A percentile compares a stretch with the other conserved stretches of the same genome.
Evolutionary conservation across 2,797 vertebrate genomes (phyloP).

Genomic region (Etheostoma nigrum): DNA sequence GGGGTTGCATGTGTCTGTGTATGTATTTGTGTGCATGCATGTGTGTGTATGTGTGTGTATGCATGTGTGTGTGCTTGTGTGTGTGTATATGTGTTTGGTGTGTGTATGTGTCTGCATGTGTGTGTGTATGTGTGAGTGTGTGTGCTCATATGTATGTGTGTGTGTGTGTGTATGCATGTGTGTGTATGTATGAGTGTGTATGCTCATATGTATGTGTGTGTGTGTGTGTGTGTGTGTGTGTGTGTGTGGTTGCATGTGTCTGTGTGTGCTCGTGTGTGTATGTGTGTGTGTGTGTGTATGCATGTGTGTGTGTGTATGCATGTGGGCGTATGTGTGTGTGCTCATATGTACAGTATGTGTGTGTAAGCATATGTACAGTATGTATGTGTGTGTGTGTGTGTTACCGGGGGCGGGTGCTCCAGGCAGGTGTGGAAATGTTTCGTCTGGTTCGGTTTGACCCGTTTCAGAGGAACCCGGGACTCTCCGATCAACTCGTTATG

Average conservation of each 20-base stretch:
- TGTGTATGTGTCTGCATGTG: neutral
- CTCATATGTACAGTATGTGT: neutral
- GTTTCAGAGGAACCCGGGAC: slow-evolving; percentile 88
- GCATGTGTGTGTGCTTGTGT: neutral
- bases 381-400: neutral
- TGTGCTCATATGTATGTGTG: too few relatives aligned
- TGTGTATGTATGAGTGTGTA: too few relatives aligned
- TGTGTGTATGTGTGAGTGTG: too few relatives aligned
- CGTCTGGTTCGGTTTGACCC: slow-evolving; percentile 87
- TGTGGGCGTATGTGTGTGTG: too few relatives aligned
- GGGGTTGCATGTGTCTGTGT: too few relatives aligned
- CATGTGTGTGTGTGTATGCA: too few relatives aligned
- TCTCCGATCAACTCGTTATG: slow-evolving; percentile 93
- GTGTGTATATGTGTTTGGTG: neutral
- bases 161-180: too few relatives aligned
- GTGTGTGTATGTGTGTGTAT: too few relatives aligned
- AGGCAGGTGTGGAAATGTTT: slow-evolving; percentile 91
- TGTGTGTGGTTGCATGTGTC: neutral
- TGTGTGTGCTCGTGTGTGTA: too few relatives aligned
- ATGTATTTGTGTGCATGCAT: too few relatives aligned
- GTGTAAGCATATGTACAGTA: neutral
- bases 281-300: too few relatives aligned
- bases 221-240: neutral
- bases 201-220: neutral
- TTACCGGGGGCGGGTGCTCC: slow-evolving; percentile 89